These are phyloP conservation scores for Saccostrea cuccullata DNA, from an alignment of 1,140 invertebrate species.

Conservation along the genomic window DNA sequence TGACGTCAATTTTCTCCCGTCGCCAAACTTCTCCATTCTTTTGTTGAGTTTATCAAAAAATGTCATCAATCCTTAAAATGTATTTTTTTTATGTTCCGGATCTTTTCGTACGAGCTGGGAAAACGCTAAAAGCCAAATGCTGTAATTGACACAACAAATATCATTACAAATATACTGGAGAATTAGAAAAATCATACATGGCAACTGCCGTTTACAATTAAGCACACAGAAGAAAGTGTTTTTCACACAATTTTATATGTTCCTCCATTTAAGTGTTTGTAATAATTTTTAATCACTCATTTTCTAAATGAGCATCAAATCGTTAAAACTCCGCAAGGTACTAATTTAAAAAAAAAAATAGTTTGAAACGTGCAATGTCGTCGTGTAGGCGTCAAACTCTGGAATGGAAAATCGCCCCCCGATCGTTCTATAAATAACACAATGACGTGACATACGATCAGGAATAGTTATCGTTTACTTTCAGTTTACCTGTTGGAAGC, in stretches of 20 bases:
- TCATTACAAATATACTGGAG: not conserved
- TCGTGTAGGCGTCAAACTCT: conserved; percentile 6
- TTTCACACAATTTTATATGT: not conserved
- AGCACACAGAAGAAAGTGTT: not conserved
- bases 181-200: conserved; percentile 4
- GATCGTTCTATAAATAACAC: not conserved
- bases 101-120: not conserved
- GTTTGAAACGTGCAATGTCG: not conserved
- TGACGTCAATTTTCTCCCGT: not conserved
- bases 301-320: not conserved
- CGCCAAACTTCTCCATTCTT: not conserved
- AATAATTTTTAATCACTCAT: not conserved
- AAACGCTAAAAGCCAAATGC: conserved; percentile 22
- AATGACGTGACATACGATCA: conserved; percentile 19
- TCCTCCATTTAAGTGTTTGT: not conserved
- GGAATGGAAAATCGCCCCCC: not conserved
- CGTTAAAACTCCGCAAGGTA: not conserved
- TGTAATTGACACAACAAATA: not conserved
- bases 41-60: not conserved
- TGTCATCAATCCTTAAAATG: not conserved
- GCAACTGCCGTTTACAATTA: not conserved
- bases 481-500: not conserved
- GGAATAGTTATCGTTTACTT: conserved; percentile 15
- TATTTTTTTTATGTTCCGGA: not conserved
- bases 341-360: not conserved